Evolutionary conservation across 2,797 vertebrate genomes (phyloP), one percentile per base, ranked within the genome.

Genomic region (Lagodon rhomboides): DNA sequence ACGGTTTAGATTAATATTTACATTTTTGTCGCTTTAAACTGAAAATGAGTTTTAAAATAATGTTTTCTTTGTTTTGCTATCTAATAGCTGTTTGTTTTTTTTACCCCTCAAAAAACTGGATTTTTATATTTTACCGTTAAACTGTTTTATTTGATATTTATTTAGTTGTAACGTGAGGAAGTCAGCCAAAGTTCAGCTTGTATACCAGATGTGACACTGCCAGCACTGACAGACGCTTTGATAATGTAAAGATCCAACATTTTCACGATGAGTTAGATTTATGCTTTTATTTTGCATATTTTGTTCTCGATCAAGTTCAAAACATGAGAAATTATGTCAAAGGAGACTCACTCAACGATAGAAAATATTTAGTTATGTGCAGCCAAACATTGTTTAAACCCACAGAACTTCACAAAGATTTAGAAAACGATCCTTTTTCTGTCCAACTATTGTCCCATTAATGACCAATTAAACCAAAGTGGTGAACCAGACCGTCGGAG

Each of bases 191-290:
- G 79, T 75, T 62, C 2, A 44, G 60, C 30, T 43, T 30, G 64
- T 56, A 61, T 44, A 83, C 82, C 71, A 23, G 53, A 62, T 1
- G 20, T 3, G 71, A 79, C 77, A 66, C 77, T 82, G 85, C 73
- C 73, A 67, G 78, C 22, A 12, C 68, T 34, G 10, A 58, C 30
- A 15, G 49, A 6, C 58, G 12, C 64, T 62, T 17, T 1, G 53
- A 12, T 34, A 53, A 27, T 54, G 27, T 16, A 51, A 76, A 51
- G 20, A 3, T 44, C 30, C 53, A 23, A 55, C 15, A 44, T 34
- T 1, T 34, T 34, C 34, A 34, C 9, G 9, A 34, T 34, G 9
- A 7, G 8, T 34, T 34, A 34, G 34, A 34, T 34, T 34, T 34
- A 34, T 8, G 34, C 1, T 18, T 80, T 62, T 68, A 7, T 50